Evolutionary conservation across 2,797 vertebrate species (phyloP).

Genomic region (Esox masquinongy): DNA sequence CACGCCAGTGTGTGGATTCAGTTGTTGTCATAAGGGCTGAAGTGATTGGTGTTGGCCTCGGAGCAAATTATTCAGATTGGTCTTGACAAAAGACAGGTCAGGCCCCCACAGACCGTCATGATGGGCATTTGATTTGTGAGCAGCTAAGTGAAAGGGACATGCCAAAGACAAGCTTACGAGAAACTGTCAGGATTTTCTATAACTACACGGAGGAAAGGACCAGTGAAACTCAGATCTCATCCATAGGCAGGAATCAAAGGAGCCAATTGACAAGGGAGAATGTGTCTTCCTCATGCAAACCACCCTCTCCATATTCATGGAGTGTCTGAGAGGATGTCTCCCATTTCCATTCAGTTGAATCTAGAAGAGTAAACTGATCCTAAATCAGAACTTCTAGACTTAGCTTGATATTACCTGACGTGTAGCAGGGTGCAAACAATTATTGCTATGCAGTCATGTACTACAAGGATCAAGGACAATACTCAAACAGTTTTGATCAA

Average conservation of each 20-base stretch:
- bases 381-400: background rate
- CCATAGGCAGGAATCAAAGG: conserved; percentile 1
- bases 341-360: background rate
- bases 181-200: conserved; percentile 65
- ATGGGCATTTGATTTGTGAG: conserved; percentile 9
- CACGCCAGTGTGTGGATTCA: background rate
- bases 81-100: background rate
- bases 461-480: background rate
- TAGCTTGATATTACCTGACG: too few species aligned
- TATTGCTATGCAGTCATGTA: background rate
- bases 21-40: background rate
- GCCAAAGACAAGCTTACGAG: conserved; percentile 59
- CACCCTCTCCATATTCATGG: background rate
- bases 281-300: background rate
- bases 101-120: background rate
- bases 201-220: conserved; percentile 57
- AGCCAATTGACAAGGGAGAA: conserved; percentile 8
- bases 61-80: background rate
- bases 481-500: background rate
- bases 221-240: conserved; percentile 61
- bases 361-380: background rate
- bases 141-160: background rate
- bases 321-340: background rate
- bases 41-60: background rate
- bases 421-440: too few species aligned